Conservation (phyloP, 2,797 vertebrate species). For the Chaetophractus vellerosus region DNA sequence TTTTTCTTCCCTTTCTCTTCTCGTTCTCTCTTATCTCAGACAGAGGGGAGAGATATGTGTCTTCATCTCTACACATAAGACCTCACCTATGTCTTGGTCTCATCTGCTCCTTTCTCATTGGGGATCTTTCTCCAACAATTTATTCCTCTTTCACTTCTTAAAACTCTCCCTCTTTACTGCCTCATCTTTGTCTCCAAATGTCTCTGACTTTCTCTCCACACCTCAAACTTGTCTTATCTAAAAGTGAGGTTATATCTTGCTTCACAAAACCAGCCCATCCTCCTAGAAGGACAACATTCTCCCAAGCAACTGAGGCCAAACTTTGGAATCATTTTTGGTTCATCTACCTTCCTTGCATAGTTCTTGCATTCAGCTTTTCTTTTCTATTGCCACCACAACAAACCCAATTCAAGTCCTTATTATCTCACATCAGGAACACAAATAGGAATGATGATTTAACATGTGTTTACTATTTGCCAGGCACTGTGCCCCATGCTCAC, state of each 20-base stretch:
- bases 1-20: background rate
- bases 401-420: background rate
- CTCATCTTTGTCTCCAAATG: background rate
- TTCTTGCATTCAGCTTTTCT: background rate
- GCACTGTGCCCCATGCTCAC: background rate
- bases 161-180: background rate
- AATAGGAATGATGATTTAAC: background rate
- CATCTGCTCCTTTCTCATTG: background rate
- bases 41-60: background rate
- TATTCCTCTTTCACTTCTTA: background rate
- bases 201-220: background rate
- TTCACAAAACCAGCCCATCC: background rate
- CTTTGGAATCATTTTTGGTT: background rate
- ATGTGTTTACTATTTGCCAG: no score
- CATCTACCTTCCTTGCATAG: background rate
- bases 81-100: background rate
- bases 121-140: background rate
- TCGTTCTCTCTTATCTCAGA: slow-evolving; percentile 10
- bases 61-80: background rate
- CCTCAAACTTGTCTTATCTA: slow-evolving; percentile 23
- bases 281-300: background rate
- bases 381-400: background rate
- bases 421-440: background rate
- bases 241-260: background rate
- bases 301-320: background rate